Percentiles rank a stretch among this genome's conserved stretches.
phyloP scores from a whole-genome alignment of 2,797 vertebrate genomes.

The Halcyon smyrnensis region DNA sequence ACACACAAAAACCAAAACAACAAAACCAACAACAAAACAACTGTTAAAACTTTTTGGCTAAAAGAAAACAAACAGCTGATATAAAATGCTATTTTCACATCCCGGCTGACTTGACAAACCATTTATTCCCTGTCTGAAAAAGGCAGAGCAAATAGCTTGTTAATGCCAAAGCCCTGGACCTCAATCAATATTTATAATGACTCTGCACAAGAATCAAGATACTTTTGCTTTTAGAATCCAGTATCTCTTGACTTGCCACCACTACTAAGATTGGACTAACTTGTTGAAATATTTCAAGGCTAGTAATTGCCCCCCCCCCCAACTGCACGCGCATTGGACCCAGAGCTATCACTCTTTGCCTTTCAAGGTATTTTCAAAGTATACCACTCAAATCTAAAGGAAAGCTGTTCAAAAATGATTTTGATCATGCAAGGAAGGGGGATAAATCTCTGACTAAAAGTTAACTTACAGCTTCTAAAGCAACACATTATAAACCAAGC shows the following conservation, averaged over 20 bases:
- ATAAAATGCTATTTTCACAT: background rate
- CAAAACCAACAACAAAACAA: background rate
- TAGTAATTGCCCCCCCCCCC: background rate
- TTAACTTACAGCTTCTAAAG: background rate
- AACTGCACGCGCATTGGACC: background rate
- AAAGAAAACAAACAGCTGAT: background rate
- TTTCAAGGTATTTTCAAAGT: background rate
- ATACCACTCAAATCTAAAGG: background rate
- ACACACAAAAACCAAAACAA: background rate
- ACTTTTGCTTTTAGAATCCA: background rate
- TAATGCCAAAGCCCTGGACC: background rate
- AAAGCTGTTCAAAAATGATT: background rate
- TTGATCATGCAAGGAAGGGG: fast-evolving
- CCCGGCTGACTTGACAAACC: background rate
- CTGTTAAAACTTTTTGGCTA: background rate
- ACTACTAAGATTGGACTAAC: background rate
- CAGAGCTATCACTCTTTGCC: background rate
- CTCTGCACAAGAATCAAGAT: background rate
- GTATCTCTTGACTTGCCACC: background rate
- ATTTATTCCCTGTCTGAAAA: background rate
- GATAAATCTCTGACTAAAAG: background rate
- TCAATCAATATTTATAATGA: background rate
- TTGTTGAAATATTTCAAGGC: background rate
- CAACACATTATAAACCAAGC: background rate
- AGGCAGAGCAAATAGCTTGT: background rate